These are phyloP conservation scores for Xestia xanthographa DNA, from an alignment of 2,888 invertebrate genomes.

Conservation along the genomic window DNA sequence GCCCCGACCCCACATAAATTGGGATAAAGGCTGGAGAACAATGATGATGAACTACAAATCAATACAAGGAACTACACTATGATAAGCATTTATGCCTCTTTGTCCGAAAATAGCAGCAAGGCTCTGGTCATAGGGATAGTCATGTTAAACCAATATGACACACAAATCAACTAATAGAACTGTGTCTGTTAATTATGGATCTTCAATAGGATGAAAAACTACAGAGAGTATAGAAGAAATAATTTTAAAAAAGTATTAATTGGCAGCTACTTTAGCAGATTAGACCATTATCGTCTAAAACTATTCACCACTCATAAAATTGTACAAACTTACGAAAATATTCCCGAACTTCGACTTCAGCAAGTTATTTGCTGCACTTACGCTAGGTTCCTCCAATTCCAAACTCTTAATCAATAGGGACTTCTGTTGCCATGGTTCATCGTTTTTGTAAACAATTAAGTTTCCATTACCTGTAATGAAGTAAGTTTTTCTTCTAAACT, in stretches of 20 bases:
- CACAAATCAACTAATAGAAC: not conserved
- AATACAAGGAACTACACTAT: not conserved
- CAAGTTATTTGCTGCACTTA: not conserved
- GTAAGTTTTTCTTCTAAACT: slow-evolving; percentile 98
- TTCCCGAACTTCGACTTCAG: not conserved
- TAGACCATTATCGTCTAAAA: not conserved
- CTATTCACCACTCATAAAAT: not conserved
- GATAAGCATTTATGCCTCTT: not conserved
- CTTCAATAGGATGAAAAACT: not conserved
- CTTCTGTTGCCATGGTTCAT: not conserved
- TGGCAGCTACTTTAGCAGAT: not conserved
- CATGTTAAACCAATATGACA: not conserved
- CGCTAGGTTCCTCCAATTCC: not conserved
- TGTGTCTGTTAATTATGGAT: too few relatives aligned
- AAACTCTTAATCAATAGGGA: not conserved
- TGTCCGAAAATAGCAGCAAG: not conserved
- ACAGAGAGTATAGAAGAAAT: not conserved
- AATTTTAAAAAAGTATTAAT: not conserved
- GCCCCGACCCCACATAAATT: too few relatives aligned
- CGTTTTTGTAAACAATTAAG: not conserved
- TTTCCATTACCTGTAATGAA: slow-evolving; percentile 92
- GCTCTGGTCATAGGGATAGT: not conserved
- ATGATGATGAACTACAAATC: not conserved
- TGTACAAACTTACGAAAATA: not conserved
- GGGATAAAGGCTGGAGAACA: too few relatives aligned